Percentiles rank a stretch among this genome's conserved stretches.
Conservation (phyloP, 1,140 invertebrate genomes). For the Drosophila pectinifera region DNA sequence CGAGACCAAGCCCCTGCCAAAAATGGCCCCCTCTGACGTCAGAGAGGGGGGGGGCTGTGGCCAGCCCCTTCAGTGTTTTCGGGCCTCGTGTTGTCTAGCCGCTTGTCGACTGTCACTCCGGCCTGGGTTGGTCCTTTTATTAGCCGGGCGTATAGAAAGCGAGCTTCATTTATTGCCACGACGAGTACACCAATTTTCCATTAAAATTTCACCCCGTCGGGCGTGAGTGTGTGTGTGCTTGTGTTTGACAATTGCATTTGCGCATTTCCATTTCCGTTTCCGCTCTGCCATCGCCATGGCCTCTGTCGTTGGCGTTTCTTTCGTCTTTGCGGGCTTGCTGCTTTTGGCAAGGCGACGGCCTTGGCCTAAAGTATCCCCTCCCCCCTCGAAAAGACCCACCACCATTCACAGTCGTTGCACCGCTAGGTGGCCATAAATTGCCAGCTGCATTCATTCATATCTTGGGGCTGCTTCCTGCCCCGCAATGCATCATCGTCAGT, state of each 20-base stretch:
- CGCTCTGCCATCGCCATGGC: constrained; percentile 32
- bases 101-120: constrained; percentile 51
- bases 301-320: constrained; percentile 44
- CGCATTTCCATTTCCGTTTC: constrained; percentile 69
- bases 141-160: constrained; percentile 56
- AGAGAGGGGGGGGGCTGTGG: constrained; percentile 1
- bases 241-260: constrained; percentile 70
- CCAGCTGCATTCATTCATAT: constrained; percentile 69
- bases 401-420: neutral
- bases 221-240: constrained; percentile 9
- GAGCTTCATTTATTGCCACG: constrained; percentile 53
- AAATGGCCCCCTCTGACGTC: constrained; percentile 14
- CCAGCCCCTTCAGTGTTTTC: constrained; percentile 62
- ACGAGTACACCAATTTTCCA: constrained; percentile 70
- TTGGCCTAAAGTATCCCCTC: constrained; percentile 40
- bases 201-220: constrained; percentile 61
- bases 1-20: neutral
- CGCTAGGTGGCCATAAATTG: constrained; percentile 56
- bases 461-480: constrained; percentile 23
- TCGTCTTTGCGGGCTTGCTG: constrained; percentile 30
- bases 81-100: constrained; percentile 38
- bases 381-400: neutral
- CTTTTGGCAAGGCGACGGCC: constrained; percentile 57
- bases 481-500: constrained; percentile 69
- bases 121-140: constrained; percentile 50